Base-by-base conservation (phyloP, 2,888 invertebrate genomes). In the Tolmerus cingulatus region DNA sequence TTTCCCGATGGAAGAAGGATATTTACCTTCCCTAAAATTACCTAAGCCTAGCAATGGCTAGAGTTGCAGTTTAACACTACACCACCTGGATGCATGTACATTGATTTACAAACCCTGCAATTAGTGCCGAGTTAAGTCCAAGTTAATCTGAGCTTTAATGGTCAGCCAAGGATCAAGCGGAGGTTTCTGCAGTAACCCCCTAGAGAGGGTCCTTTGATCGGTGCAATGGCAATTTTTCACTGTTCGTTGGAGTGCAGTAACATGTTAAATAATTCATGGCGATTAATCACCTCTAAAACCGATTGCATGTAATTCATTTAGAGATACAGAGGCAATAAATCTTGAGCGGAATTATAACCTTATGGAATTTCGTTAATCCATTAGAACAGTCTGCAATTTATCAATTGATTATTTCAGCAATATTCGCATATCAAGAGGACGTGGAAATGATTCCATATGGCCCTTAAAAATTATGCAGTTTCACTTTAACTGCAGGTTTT, bases 261-360 rank as follows among this genome's bases (percentile, higher is more conserved):
- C 66, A 66, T 66, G 66, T 27, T 4, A 81, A 55, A 51, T 81
- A 81, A 55, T 81, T 81, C 81, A 81, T 23, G 51, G 81, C 55
- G 55, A 81, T 81, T 81, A 81, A 81, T 81, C 81, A 81, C 16
- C 43, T 19, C 30, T 27, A 51, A 81, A 81, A 55, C 55, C 55
- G 55, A 81, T 81, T 81, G 55, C 81, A 81, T 46, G 81, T 81
- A 55, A 81, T 81, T 81, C 55, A 81, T 81, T 55, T 81, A 55
- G 55, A 51, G 81, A 55, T 81, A 81, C 57, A 78, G 30, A 8
- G 55, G 81, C 34, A 1, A 81, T 81, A 43, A 55, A 81, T 81
- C 81, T 81, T 81, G 81, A 14, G 2, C 34, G 23, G 55, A 81
- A 81, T 46, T 55, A 81, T 81, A 81, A 55, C 46, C 81, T 81